phyloP scores from a whole-genome alignment of 2,888 invertebrate species.

The Mantis religiosa region DNA sequence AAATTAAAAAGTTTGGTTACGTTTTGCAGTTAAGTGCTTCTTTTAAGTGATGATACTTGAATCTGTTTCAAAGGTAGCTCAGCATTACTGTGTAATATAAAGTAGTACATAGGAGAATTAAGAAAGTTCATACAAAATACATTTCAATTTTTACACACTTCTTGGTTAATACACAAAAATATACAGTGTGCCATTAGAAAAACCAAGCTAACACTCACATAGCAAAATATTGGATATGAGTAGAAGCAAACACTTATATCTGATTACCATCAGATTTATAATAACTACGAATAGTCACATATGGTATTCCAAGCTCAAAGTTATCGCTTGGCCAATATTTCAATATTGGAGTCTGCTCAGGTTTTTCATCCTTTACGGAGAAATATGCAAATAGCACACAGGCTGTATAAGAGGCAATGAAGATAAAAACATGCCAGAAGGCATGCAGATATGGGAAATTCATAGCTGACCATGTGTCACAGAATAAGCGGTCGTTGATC shows the following conservation, averaged over 20 bases:
- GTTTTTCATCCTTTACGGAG: conserved; percentile 66
- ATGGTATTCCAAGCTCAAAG: conserved; percentile 74
- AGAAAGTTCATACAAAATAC: no score
- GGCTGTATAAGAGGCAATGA: conserved; percentile 72
- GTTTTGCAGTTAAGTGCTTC: neutral
- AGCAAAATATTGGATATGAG: neutral
- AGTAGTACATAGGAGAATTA: no score
- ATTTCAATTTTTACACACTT: neutral
- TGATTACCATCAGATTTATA: conserved; percentile 23
- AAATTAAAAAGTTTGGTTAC: neutral
- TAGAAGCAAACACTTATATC: neutral
- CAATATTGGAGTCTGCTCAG: conserved; percentile 64
- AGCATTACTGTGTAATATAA: no score
- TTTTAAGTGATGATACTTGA: neutral
- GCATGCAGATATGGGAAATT: conserved; percentile 81
- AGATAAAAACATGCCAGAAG: conserved; percentile 78
- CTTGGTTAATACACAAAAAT: neutral
- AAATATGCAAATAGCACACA: conserved; percentile 77
- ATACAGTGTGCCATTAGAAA: neutral
- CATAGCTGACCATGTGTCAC: conserved; percentile 71
- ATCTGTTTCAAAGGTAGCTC: neutral
- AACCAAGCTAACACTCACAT: neutral
- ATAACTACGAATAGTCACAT: conserved; percentile 53
- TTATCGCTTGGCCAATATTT: conserved; percentile 74
- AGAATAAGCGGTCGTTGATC: conserved; percentile 73